These are phyloP conservation scores for Hypomecis punctinalis DNA, from an alignment of 2,888 invertebrate genomes.

Conservation along the genomic window DNA sequence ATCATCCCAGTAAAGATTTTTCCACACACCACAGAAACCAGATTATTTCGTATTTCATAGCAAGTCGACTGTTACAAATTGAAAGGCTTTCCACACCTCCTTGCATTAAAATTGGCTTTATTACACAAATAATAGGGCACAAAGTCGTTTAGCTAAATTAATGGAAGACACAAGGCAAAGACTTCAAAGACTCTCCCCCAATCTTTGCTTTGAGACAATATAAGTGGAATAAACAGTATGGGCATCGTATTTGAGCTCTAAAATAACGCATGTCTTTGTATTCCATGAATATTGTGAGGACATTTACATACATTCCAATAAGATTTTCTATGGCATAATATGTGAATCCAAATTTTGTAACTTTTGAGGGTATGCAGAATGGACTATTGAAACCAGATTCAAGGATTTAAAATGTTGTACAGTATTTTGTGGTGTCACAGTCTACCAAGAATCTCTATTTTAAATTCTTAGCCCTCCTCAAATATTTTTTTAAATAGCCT, in stretches of 20 bases:
- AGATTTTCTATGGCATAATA: too few species aligned
- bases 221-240: slow-evolving; percentile 12
- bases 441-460: too few species aligned
- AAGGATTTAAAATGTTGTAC: too few species aligned
- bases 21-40: slow-evolving; percentile 15
- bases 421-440: too few species aligned
- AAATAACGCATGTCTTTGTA: too few species aligned
- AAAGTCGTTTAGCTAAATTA: slow-evolving; percentile 38
- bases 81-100: slow-evolving; percentile 21
- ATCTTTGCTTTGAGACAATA: slow-evolving; percentile 37
- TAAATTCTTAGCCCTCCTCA: too few species aligned
- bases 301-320: too few species aligned
- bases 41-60: slow-evolving; percentile 29
- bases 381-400: too few species aligned
- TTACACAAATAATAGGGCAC: slow-evolving; percentile 32
- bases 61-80: slow-evolving; percentile 32
- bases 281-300: too few species aligned
- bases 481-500: too few species aligned
- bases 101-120: slow-evolving; percentile 31
- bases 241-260: neutral
- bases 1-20: neutral
- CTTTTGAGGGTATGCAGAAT: too few species aligned
- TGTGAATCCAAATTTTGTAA: too few species aligned
- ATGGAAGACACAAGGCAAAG: slow-evolving; percentile 32
- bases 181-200: slow-evolving; percentile 42